These are phyloP conservation scores for Meteorus cinctellus DNA, from an alignment of 2,888 invertebrate genomes.

Conservation along the genomic window DNA sequence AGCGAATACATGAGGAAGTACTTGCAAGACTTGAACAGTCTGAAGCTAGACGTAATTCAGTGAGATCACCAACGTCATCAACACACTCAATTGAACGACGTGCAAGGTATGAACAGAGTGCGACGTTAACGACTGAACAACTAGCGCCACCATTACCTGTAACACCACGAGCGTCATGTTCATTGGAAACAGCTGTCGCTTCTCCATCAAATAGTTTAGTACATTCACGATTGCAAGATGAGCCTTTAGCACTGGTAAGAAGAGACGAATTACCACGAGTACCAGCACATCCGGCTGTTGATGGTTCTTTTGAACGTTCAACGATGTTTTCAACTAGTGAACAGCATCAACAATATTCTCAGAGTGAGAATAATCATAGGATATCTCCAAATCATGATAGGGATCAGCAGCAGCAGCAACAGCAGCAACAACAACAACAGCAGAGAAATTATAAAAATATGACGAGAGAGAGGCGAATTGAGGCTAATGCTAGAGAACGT, in stretches of 20 bases:
- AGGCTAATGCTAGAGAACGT: slow-evolving; percentile 94
- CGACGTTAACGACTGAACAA: neutral
- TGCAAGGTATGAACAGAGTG: neutral
- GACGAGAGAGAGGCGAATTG: slow-evolving; percentile 93
- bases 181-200: neutral
- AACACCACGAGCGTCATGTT: neutral
- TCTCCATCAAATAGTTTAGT: slow-evolving; percentile 20
- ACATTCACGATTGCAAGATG: slow-evolving; percentile 74
- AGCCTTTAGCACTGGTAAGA: slow-evolving; percentile 79
- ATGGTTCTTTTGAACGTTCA: slow-evolving; percentile 54
- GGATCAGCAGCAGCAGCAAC: slow-evolving; percentile 49
- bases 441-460: slow-evolving; percentile 96
- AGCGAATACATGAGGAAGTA: slow-evolving; percentile 57
- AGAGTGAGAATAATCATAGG: slow-evolving; percentile 49
- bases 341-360: slow-evolving; percentile 39
- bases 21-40: slow-evolving; percentile 55
- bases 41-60: slow-evolving; percentile 36
- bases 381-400: slow-evolving; percentile 60
- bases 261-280: slow-evolving; percentile 74
- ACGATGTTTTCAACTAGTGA: slow-evolving; percentile 56
- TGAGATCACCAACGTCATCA: slow-evolving; percentile 58
- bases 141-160: neutral
- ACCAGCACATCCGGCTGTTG: slow-evolving; percentile 76
- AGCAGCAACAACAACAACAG: slow-evolving; percentile 63
- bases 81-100: neutral